phyloP scores from a whole-genome alignment of 1,140 invertebrate species.

The Euwallacea fornicatus region DNA sequence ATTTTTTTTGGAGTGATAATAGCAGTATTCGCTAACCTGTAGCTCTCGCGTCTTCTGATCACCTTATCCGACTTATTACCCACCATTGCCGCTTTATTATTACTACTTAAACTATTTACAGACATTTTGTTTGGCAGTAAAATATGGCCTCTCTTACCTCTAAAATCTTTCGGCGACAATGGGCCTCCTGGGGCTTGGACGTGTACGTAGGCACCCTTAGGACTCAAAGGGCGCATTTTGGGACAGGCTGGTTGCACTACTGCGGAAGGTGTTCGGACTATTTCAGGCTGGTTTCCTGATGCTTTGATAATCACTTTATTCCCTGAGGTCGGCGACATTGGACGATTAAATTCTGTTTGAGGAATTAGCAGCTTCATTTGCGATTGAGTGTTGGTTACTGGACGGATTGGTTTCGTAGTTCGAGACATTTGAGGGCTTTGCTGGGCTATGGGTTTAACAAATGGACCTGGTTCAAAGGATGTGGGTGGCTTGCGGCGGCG shows the following conservation, averaged over 20 bases:
- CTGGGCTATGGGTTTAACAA: conserved; percentile 60
- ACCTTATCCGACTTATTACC: background rate
- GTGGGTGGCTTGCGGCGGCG: conserved; percentile 79
- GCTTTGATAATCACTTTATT: conserved; percentile 67
- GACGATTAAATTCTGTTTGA: conserved; percentile 39
- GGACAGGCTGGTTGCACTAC: conserved; percentile 57
- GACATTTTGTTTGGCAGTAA: conserved; percentile 23
- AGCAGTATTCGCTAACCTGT: conserved; percentile 77
- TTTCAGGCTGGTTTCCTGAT: conserved; percentile 59
- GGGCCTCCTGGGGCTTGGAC: conserved; percentile 68
- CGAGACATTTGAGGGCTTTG: conserved; percentile 57
- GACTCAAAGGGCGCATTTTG: conserved; percentile 51
- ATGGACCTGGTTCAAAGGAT: conserved; percentile 81
- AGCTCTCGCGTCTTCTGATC: conserved; percentile 81
- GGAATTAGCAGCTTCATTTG: conserved; percentile 30
- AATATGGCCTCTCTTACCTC: conserved; percentile 57
- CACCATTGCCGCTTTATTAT: conserved; percentile 20
- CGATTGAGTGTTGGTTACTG: conserved; percentile 45
- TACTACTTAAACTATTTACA: conserved; percentile 24
- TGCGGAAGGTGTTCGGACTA: conserved; percentile 61
- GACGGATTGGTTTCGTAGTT: conserved; percentile 52
- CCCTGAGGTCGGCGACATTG: conserved; percentile 58
- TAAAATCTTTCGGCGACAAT: conserved; percentile 61
- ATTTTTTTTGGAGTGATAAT: conserved; percentile 56
- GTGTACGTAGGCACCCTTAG: conserved; percentile 69